These are phyloP conservation scores for Tragulus kanchil DNA, from an alignment of 2,113 vertebrate genomes.

Conservation along the genomic window DNA sequence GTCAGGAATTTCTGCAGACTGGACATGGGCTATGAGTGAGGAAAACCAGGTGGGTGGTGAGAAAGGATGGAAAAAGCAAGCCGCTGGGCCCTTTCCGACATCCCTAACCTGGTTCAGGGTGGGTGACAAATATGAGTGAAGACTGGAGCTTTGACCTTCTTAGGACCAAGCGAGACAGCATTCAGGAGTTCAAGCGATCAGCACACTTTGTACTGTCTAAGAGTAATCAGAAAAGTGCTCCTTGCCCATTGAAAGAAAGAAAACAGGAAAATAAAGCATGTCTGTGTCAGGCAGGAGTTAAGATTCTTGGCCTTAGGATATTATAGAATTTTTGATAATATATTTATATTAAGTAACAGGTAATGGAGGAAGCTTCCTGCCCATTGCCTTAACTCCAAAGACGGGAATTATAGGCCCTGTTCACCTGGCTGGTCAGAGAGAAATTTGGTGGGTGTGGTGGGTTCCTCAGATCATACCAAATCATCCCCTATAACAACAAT, in stretches of 20 bases:
- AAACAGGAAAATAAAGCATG: not conserved
- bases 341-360: not conserved
- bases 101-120: not conserved
- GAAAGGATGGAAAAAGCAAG: not conserved
- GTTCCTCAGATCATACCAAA: not conserved
- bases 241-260: not conserved
- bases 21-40: not conserved
- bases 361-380: not conserved
- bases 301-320: not conserved
- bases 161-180: not conserved
- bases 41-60: not conserved
- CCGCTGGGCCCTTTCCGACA: not conserved
- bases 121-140: not conserved
- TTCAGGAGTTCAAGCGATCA: not conserved
- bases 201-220: not conserved
- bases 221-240: not conserved
- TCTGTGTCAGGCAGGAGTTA: not conserved
- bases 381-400: not conserved
- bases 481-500: not conserved
- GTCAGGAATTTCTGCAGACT: not conserved
- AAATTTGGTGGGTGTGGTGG: not conserved
- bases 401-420: not conserved
- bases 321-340: not conserved
- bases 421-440: not conserved
- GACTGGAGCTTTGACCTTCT: not conserved